Conservation (phyloP, 2,888 invertebrate species). For the Rhaphigaster nebulosa region DNA sequence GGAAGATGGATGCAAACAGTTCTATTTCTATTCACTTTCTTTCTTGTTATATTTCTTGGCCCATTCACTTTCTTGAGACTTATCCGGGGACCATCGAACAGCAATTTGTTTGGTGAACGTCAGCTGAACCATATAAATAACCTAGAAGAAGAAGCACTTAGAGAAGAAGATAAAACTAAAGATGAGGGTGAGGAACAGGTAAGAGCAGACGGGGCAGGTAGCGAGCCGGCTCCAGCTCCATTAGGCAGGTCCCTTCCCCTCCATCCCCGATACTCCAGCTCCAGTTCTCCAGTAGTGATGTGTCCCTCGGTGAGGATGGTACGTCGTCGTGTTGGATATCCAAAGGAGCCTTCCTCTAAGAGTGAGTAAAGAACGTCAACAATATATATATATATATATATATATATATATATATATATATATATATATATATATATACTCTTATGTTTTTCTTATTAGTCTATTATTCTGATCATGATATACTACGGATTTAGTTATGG, state of each 20-base stretch:
- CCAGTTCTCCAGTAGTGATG: constrained; percentile 22
- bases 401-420: too few species aligned
- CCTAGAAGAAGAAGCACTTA: constrained; percentile 9
- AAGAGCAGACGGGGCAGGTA: constrained; percentile 25
- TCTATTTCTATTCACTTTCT: background rate
- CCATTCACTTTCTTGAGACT: background rate
- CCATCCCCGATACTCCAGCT: background rate
- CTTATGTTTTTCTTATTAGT: background rate
- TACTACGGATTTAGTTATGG: background rate
- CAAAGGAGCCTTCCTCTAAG: background rate
- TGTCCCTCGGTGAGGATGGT: constrained; percentile 24
- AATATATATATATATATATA: too few species aligned
- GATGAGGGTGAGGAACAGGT: background rate
- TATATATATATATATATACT: too few species aligned
- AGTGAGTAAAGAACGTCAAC: background rate
- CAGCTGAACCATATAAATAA: background rate
- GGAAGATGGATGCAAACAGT: too few species aligned
- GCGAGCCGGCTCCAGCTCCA: constrained; percentile 22
- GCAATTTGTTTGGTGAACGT: background rate
- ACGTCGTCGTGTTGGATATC: constrained; percentile 10
- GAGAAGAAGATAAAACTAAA: background rate
- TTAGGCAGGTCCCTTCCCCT: constrained; percentile 15
- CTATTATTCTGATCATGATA: background rate
- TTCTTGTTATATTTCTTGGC: background rate
- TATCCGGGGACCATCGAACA: background rate